A percentile compares a stretch with the other conserved stretches of the same genome.
These are phyloP conservation scores for Marcusenius ussheri DNA, from an alignment of 2,113 vertebrate species.

Conservation along the genomic window DNA sequence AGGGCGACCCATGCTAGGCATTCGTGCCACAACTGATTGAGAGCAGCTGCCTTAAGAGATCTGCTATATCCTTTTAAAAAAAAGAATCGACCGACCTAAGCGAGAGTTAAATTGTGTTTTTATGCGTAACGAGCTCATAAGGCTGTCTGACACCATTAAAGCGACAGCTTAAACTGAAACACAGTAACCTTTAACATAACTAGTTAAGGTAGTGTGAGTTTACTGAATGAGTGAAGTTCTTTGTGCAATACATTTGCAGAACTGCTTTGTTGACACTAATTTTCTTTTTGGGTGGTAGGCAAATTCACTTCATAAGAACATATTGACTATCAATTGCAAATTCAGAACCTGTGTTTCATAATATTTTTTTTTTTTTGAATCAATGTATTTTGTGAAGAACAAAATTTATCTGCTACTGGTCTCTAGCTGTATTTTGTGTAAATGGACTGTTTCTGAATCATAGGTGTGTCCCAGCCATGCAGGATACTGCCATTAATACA, in stretches of 20 bases:
- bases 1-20: neutral
- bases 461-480: constrained; percentile 20
- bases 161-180: neutral
- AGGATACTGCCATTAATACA: constrained; percentile 27
- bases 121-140: neutral
- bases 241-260: neutral
- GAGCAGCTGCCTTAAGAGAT: neutral
- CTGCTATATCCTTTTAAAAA: neutral
- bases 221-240: constrained; percentile 28
- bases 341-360: constrained; percentile 17
- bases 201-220: constrained; percentile 26
- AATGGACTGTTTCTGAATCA: constrained; percentile 5
- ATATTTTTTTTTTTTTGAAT: constrained; percentile 52
- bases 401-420: constrained; percentile 1
- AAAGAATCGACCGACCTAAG: neutral
- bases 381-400: constrained; percentile 11
- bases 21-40: neutral
- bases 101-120: neutral
- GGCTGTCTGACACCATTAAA: neutral
- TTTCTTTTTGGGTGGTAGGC: neutral
- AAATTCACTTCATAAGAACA: neutral
- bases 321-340: neutral
- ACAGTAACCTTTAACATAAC: neutral
- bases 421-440: neutral
- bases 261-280: neutral